Percentiles rank a stretch among this genome's conserved stretches.
Conservation (phyloP, 2,113 vertebrate species). For the Chloroceryle aenea region DNA sequence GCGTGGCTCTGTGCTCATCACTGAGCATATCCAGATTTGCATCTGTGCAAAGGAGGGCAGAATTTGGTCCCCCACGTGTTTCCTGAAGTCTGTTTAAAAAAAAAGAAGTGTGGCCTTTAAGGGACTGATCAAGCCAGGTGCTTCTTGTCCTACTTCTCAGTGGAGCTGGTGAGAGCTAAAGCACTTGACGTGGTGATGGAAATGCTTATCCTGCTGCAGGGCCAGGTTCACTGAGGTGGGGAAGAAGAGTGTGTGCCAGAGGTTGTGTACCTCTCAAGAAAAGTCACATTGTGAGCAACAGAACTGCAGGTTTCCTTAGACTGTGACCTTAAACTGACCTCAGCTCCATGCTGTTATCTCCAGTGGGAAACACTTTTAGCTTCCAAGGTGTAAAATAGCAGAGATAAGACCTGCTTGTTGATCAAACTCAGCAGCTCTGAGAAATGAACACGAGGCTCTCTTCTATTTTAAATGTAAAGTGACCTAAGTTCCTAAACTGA, state of each 20-base stretch:
- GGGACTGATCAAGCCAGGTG: not conserved
- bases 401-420: not conserved
- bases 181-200: not conserved
- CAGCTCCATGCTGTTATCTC: not conserved
- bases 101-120: not conserved
- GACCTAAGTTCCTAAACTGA: not conserved
- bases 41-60: not conserved
- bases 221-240: not conserved
- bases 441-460: not conserved
- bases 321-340: not conserved
- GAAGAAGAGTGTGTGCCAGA: not conserved
- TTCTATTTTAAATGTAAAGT: not conserved
- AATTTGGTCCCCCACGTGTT: not conserved
- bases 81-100: not conserved
- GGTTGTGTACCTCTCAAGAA: not conserved
- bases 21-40: not conserved
- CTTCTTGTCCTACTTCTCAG: not conserved
- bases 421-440: not conserved
- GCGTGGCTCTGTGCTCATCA: not conserved
- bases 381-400: not conserved
- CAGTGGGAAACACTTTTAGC: not conserved
- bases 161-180: not conserved
- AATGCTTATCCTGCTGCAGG: not conserved
- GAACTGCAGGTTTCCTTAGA: not conserved
- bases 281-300: not conserved